Base-by-base conservation (phyloP, 2,797 vertebrate species). In the Anabacerthia variegaticeps region DNA sequence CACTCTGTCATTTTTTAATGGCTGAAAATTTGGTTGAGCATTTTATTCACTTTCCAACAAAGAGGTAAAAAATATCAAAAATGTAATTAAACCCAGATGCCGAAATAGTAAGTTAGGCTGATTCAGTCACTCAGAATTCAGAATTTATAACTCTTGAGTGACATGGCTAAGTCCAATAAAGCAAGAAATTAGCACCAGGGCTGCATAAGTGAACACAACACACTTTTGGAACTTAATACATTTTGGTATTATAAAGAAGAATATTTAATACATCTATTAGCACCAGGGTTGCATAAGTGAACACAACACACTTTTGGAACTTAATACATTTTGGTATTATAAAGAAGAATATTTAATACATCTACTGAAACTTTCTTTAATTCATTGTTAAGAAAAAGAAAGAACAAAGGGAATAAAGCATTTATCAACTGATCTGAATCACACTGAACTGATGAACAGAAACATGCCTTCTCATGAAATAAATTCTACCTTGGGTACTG, bases 31-130 rank as follows among this genome's bases (percentile, higher is more conserved):
- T 44, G 59, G 18, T 44, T 7, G 8, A 77, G 39, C 48, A 71
- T 93, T 88, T 89, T 88, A 95, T 20, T 68, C 54, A 92, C 43
- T 95, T 96, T 49, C 21, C 24, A 77, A 61, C 32, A 51, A 74
- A 80, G 11, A 80, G 11, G 4, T 12, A 3, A 4, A 72, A 74
- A 89, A 74, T 59, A 84, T 49, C 61, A 91, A 39, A 73, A 92
- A 37, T 49, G 7, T 72, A 85, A 93, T 85, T 91, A 88, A 96
- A 85, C 39, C 9, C 44, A 55, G 44, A 34, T 69, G 22, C 52
- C 92, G 19, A 88, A 89, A 85, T 32, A 93, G 8, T 68, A 28
- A 92, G 52, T 76, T 54, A 74, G 77, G 21, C 12, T 81, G 62
- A 30, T 66, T 68, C 28, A 66, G 23, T 37, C 20, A 23, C 24